Percentiles rank a stretch among this genome's conserved stretches.
Evolutionary conservation across 2,888 invertebrate genomes (phyloP).

Genomic region (Orchestes rusci): DNA sequence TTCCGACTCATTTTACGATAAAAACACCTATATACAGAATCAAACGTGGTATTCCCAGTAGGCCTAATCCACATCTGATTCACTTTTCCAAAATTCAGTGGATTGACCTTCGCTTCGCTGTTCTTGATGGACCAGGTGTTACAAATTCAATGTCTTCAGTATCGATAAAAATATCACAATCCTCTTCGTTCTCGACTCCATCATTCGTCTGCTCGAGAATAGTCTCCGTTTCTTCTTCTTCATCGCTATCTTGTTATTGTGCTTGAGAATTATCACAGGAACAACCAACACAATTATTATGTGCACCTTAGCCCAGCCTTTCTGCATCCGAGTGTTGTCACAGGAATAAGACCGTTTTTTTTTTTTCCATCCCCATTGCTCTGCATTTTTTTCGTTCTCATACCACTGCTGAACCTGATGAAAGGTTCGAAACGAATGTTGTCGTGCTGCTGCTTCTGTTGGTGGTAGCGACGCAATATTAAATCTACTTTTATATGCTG

Average conservation of each 20-base stretch:
- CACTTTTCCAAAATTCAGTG: neutral
- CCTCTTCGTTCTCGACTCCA: constrained; percentile 25
- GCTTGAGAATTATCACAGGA: constrained; percentile 26
- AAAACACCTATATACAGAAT: no score
- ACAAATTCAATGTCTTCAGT: neutral
- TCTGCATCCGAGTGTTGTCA: constrained; percentile 11
- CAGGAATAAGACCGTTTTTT: constrained; percentile 5
- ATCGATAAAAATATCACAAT: constrained; percentile 4
- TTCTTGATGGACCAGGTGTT: neutral
- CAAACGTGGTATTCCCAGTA: neutral
- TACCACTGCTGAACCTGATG: constrained; percentile 12
- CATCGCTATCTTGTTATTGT: constrained; percentile 25
- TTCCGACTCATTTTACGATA: no score
- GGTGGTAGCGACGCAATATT: constrained; percentile 15
- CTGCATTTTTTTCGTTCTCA: constrained; percentile 1
- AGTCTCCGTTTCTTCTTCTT: constrained; percentile 30
- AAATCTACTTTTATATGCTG: constrained; percentile 2
- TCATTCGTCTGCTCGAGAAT: constrained; percentile 21
- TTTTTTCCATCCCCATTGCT: constrained; percentile 8
- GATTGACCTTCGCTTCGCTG: neutral
- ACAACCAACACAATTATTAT: constrained; percentile 22
- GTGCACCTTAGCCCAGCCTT: constrained; percentile 21
- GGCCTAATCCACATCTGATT: neutral
- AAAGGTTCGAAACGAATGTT: constrained; percentile 27
- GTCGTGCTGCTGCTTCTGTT: constrained; percentile 20